Base-by-base conservation (phyloP, 2,797 vertebrate species). In the Emydoidea blandingii region DNA sequence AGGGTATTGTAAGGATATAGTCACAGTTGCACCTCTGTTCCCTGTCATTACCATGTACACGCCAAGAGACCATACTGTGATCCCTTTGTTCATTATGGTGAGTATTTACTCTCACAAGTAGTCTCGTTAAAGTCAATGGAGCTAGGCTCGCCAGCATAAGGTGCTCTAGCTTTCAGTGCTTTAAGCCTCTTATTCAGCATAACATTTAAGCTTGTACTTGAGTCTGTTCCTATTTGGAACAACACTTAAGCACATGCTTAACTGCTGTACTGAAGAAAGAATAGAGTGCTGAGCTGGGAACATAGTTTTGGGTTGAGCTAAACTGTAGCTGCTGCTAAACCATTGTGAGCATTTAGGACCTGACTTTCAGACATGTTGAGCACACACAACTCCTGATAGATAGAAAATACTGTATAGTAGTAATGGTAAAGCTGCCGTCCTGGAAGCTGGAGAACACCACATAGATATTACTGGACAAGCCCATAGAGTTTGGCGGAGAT, bases 391-490 rank as follows among this genome's bases (percentile, higher is more conserved):
- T 34, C 6, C 18, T 87, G 81, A 34, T 79, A 44, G 50, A 14
- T 16, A 37, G 57, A 44, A 21, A n/a, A 12, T 68, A 54, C 5
- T 56, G 25, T 76, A 49, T 12, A 52, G 19, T 0, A 0, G 8
- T 74, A 37, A 16, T 88, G 85, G 5, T 72, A 65, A 47, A 0
- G 1, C 41, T 25, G 25, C 37, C 31, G 34, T 52, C 12, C 57
- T 74, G 53, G 72, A 79, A 56, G 21, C 18, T 83, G 4, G 18
- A 0, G 41, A 56, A 65, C 5, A 83, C 18, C 14, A 12, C 47
- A 68, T 31, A 76, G n/a, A n/a, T 87, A 8, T 65, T 89, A 44
- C 53, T 76, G n/a, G n/a, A 65, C 74, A 95, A 91, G 12, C 15
- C 4, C 27, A 52, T 50, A 37, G 8, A 47, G 8, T 83, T 81